Evolutionary conservation across 2,797 vertebrate genomes (phyloP).

Genomic region (Potorous gilbertii): DNA sequence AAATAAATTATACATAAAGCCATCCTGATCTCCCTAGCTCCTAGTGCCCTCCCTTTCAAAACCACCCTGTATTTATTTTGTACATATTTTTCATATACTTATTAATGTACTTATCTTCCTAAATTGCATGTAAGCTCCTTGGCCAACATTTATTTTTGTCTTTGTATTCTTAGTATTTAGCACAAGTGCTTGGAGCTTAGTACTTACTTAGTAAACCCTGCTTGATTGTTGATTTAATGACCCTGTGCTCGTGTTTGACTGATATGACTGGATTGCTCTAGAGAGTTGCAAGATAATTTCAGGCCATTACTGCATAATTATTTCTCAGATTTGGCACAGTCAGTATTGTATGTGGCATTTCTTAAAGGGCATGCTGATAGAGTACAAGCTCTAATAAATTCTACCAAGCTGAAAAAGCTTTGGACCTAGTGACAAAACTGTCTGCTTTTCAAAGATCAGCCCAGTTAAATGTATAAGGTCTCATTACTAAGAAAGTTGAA

Average conservation of each 20-base stretch:
- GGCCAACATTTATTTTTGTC: not conserved
- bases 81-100: not conserved
- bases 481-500: not conserved
- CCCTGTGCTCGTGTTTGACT: not conserved
- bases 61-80: not conserved
- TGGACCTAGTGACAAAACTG: not conserved
- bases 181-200: not conserved
- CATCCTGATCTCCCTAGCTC: not conserved
- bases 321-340: not conserved
- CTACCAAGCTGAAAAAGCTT: not conserved
- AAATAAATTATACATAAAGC: slow-evolving; percentile 1
- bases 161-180: not conserved
- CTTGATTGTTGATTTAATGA: not conserved
- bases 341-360: not conserved
- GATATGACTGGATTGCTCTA: not conserved
- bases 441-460: not conserved
- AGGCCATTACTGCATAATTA: not conserved
- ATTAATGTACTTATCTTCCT: not conserved
- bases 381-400: not conserved
- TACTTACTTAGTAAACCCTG: not conserved
- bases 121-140: not conserved
- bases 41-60: not conserved
- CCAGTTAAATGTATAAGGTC: not conserved
- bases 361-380: not conserved
- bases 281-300: too few relatives aligned